A percentile compares a stretch with the other conserved stretches of the same genome.
Conservation (phyloP, 2,797 vertebrate genomes). For the Propithecus deckenii region DNA sequence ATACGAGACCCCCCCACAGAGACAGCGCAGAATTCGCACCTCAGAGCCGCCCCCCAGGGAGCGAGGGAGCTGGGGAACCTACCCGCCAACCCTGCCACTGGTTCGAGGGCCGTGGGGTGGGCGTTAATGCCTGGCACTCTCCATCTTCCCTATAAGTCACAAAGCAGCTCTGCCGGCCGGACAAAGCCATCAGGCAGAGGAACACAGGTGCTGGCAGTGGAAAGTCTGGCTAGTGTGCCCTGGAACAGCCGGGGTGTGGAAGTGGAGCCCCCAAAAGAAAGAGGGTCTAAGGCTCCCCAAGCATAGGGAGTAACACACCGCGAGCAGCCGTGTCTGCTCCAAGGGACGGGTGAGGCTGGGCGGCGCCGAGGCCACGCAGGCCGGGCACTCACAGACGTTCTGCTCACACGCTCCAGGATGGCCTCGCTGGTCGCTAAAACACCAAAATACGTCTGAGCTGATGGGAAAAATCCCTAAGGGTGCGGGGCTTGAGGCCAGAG, state of each 20-base stretch:
- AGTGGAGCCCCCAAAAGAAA: not conserved
- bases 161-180: not conserved
- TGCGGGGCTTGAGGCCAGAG: not conserved
- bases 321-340: accelerated
- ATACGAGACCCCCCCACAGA: no score
- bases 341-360: not conserved
- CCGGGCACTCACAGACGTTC: not conserved
- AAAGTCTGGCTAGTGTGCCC: not conserved
- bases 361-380: accelerated
- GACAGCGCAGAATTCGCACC: no score
- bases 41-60: not conserved
- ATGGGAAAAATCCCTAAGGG: not conserved
- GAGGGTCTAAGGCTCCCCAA: no score
- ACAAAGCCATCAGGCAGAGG: not conserved
- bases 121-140: not conserved
- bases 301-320: not conserved
- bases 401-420: accelerated
- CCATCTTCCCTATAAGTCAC: not conserved
- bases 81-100: not conserved
- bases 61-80: not conserved
- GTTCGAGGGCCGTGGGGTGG: not conserved
- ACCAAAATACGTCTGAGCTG: not conserved
- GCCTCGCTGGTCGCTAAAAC: not conserved
- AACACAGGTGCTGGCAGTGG: not conserved
- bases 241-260: no score